Evolutionary conservation across 92 coral and sea anemone genomes (phyloP), one percentile per base, ranked within the genome.

Genomic region (Phenganax stokvisi): DNA sequence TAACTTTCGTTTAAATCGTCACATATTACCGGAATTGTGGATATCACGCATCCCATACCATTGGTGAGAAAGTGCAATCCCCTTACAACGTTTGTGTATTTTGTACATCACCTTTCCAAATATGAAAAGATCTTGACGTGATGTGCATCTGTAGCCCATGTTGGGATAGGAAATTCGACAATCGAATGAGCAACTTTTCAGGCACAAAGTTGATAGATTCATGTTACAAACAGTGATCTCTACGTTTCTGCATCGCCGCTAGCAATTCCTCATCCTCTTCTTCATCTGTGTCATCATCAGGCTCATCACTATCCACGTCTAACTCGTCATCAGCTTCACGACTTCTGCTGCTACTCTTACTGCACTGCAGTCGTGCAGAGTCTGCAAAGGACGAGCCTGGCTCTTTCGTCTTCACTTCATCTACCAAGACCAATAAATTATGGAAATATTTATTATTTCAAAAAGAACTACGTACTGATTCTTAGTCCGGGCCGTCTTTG

Each of bases 321-420:
- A 89, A 88, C 72, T 94, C 98, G 71, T 94, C 98, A 51, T 94
- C 98, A 0, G 98, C 98, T 79, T 94, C 98, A 62, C 98, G 92
- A 81, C 98, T 94, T 5, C 98, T 83, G 68, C 98, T 91, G 79
- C 98, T 93, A 83, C 98, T 92, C 55, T 88, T 93, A 66, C 85
- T 88, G 69, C 86, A 89, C 37, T 87, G 81, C 56, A 91, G 85
- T 28, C 87, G 91, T 10, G 74, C 88, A 13, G 89, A 74, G 0
- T 79, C 85, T 9, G 73, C 81, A 51, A 73, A 77, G 71, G 79
- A 71, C 5, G 81, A 68, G 56, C 59, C 81, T 28, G 82, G 89
- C 80, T 17, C 81, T 72, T 80, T 83, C 73, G 37, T 75, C 81
- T 72, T 81, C 25, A 56, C 87, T 77, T 78, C 89, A 81, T 69